phyloP scores from a whole-genome alignment of 2,113 vertebrate genomes.

The Alethe castanea region DNA sequence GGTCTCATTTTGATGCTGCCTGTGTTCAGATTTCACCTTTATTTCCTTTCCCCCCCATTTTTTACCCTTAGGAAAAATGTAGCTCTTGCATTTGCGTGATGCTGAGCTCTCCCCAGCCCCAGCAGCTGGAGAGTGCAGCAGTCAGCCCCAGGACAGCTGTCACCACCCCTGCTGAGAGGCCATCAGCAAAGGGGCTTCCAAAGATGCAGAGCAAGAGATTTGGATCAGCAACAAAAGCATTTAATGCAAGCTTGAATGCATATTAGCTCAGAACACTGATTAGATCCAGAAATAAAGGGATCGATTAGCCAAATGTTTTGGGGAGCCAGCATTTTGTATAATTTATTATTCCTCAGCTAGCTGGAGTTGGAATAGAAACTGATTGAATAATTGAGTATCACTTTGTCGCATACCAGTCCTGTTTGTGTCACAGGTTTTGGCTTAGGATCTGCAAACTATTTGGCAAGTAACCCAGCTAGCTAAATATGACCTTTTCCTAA shows the following conservation, averaged over 20 bases:
- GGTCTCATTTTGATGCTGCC: background rate
- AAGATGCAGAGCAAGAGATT: background rate
- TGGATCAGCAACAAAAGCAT: constrained; percentile 1
- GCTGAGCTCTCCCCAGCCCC: background rate
- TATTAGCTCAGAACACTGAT: constrained; percentile 19
- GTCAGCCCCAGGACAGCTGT: background rate
- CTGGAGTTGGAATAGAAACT: background rate
- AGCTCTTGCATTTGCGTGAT: rapidly evolving
- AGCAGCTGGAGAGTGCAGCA: background rate
- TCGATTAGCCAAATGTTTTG: background rate
- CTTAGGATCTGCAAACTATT: background rate
- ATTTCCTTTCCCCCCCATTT: background rate
- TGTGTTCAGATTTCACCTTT: background rate
- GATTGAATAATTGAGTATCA: background rate
- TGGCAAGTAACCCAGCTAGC: background rate
- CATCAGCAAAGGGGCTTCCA: background rate
- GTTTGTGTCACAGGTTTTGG: background rate
- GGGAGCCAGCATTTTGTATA: background rate
- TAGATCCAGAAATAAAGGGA: constrained; percentile 29
- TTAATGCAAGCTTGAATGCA: background rate
- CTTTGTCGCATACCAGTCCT: background rate
- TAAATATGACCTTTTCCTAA: background rate
- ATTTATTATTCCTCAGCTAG: background rate
- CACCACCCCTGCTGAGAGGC: background rate
- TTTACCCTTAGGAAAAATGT: background rate